Percentiles rank a stretch among this genome's conserved stretches.
Evolutionary conservation across 2,797 vertebrate genomes (phyloP).

Genomic region (Acropternis orthonyx): DNA sequence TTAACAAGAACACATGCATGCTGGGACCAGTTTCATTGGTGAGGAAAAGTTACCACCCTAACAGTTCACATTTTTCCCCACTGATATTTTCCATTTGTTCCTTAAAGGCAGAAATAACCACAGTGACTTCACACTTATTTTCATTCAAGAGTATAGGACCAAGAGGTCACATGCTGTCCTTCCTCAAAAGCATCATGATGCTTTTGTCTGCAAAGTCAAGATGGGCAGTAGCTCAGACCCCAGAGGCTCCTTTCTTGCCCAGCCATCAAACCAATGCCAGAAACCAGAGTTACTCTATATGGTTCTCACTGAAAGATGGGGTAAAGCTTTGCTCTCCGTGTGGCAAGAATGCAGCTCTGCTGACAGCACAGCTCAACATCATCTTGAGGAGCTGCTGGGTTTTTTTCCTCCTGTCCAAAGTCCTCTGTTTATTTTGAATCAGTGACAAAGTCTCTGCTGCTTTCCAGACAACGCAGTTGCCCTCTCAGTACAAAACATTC

Average conservation of each 20-base stretch:
- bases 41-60: not conserved
- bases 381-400: not conserved
- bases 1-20: not conserved
- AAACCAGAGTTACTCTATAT: not conserved
- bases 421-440: conserved; percentile 39
- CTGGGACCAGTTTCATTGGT: not conserved
- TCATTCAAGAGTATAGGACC: not conserved
- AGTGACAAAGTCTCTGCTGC: not conserved
- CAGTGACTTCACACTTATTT: not conserved
- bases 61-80: not conserved
- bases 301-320: not conserved
- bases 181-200: not conserved
- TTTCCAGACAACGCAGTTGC: not conserved
- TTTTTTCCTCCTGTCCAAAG: not conserved
- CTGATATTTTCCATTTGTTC: not conserved
- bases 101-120: not conserved
- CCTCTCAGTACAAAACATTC: not conserved
- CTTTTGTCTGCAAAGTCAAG: not conserved
- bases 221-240: not conserved
- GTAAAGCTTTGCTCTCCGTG: not conserved
- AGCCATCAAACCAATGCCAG: not conserved
- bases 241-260: not conserved
- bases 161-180: not conserved
- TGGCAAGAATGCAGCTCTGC: not conserved
- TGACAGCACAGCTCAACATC: fast-evolving